Conservation (phyloP, 2,797 vertebrate genomes). For the Melanotaenia trifasciata region DNA sequence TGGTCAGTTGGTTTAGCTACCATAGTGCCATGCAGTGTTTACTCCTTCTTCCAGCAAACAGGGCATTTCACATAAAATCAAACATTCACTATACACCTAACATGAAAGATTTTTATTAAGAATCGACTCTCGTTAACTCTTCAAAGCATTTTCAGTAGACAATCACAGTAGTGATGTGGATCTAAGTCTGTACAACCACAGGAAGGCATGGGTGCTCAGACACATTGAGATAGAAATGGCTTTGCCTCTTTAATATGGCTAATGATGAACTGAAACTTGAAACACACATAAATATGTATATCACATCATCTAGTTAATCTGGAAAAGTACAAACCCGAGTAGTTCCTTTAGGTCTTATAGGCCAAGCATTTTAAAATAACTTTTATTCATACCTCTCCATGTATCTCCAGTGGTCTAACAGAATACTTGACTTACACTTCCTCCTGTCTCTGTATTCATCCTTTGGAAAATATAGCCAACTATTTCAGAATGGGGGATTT, state of each 20-base stretch:
- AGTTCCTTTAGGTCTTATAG: neutral
- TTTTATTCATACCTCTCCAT: neutral
- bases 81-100: conserved; percentile 6
- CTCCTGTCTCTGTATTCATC: neutral
- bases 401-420: neutral
- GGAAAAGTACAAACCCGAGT: neutral
- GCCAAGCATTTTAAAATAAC: neutral
- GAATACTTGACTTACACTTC: neutral
- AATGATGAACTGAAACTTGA: too few species aligned
- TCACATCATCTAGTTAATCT: conserved; percentile 26
- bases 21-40: neutral
- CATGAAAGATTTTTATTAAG: conserved; percentile 31
- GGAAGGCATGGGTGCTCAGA: neutral
- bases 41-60: neutral
- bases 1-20: neutral
- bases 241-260: neutral
- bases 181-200: neutral
- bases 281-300: too few species aligned
- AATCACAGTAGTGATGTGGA: conserved; percentile 8
- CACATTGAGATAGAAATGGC: neutral
- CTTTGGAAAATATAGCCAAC: neutral
- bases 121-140: neutral
- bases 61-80: neutral
- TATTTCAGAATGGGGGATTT: neutral
- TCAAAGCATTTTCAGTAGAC: conserved; percentile 15